These are phyloP conservation scores for Tetrax tetrax DNA, from an alignment of 2,113 vertebrate genomes.

Conservation along the genomic window DNA sequence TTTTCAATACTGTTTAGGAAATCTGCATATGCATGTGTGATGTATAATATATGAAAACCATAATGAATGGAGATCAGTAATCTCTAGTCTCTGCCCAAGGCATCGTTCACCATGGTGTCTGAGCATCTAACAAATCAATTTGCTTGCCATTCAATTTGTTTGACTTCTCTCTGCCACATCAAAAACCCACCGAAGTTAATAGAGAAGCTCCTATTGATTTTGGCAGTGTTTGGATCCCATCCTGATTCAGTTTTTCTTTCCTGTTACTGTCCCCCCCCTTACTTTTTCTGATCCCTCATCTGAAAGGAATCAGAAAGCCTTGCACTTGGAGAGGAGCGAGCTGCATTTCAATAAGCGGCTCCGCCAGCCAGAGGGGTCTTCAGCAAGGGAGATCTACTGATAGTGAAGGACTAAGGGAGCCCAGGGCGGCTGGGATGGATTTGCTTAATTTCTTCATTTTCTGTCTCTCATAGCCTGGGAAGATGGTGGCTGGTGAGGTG, in stretches of 20 bases:
- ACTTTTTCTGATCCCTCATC: not conserved
- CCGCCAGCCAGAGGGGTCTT: not conserved
- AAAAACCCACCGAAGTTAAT: not conserved
- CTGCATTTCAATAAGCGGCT: not conserved
- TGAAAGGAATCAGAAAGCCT: not conserved
- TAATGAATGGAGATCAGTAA: not conserved
- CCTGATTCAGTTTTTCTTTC: not conserved
- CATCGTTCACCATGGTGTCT: not conserved
- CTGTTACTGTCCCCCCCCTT: not conserved
- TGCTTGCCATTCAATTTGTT: not conserved
- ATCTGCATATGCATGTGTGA: not conserved
- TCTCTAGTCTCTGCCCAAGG: not conserved
- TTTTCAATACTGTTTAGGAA: not conserved
- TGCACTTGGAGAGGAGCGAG: fast-evolving
- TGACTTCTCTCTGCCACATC: not conserved
- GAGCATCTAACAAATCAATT: conserved; percentile 14
- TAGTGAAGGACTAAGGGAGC: not conserved
- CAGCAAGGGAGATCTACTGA: not conserved
- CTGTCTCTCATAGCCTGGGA: not conserved
- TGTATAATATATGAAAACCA: not conserved
- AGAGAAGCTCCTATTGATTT: not conserved
- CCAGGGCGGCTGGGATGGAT: not conserved
- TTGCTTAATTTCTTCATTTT: not conserved
- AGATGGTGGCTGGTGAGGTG: not conserved
- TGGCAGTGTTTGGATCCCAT: not conserved